phyloP scores from a whole-genome alignment of 1,140 invertebrate species.

The Tribolium madens region DNA sequence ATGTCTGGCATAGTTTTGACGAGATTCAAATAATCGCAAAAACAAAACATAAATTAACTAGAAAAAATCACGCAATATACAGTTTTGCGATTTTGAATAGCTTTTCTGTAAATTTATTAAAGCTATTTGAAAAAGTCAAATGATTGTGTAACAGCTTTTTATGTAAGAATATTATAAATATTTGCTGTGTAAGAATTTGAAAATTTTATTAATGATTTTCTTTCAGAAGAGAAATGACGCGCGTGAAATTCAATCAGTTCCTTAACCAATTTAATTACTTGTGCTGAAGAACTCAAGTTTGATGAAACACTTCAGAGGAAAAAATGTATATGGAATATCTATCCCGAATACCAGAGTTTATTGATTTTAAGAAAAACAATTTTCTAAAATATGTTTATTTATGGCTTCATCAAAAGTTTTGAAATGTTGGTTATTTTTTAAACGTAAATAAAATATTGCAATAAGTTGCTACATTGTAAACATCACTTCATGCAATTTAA shows the following conservation, averaged over 20 bases:
- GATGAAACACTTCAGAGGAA: neutral
- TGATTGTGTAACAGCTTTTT: neutral
- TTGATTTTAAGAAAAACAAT: constrained; percentile 1
- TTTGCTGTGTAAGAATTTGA: neutral
- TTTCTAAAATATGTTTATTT: constrained; percentile 2
- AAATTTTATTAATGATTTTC: constrained; percentile 38
- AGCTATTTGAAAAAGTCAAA: too few relatives aligned
- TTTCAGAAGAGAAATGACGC: constrained; percentile 33
- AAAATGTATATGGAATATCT: constrained; percentile 12
- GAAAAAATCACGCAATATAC: neutral
- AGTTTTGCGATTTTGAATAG: neutral
- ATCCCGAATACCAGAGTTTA: neutral
- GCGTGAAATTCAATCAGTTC: constrained; percentile 35
- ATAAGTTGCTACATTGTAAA: neutral
- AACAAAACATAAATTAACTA: neutral
- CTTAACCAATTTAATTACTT: constrained; percentile 27
- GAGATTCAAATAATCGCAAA: neutral
- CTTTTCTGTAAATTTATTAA: neutral
- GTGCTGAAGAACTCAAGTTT: constrained; percentile 18
- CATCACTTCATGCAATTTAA: neutral
- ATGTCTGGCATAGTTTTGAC: neutral
- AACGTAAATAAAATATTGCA: neutral
- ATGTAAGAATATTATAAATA: neutral
- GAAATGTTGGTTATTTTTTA: neutral
- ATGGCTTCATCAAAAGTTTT: constrained; percentile 17